Base-by-base conservation (phyloP, 2,797 vertebrate genomes). In the Semaprochilodus insignis region DNA sequence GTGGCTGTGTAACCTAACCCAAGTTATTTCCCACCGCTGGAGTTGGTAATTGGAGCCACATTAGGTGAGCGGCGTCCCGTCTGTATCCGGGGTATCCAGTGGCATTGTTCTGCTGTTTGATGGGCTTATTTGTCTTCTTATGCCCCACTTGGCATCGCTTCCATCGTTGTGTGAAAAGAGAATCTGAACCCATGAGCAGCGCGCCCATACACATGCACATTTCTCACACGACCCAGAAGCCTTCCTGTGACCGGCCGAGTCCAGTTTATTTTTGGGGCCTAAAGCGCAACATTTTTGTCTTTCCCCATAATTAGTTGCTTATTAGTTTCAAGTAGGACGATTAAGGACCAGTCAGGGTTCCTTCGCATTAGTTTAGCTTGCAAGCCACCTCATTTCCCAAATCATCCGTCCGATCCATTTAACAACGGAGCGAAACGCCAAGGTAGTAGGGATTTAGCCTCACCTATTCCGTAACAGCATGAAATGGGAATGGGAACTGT, bases 1-100 rank as follows among this genome's bases (percentile, higher is more conserved):
- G 74, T 88, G 83, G 86, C 83, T 88, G 89, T 86, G 86, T 84
- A 85, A 85, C 79, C 80, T 83, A 81, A 83, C 81, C 25, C 34
- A 83, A 74, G 36, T 79, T 74, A 81, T 80, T 65, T 74, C 66
- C 78, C 75, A 60, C 78, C 62, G 65, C 83, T 67, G 84, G 77
- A 84, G 55, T 74, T 74, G 48, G 69, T 66, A 75, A 69, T 71
- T 60, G 83, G 67, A 71, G 78, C 55, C 36, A 17, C 75, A 62
- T 82, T 80, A 83, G 74, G 77, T 78, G 71, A 83, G 70, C 71
- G 2, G 65, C 48, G 83, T 85, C 77, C 76, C 80, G 85, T 85
- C 87, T 88, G 87, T 70, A 70, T 70, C 72, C 77, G 73, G 81
- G 81, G 69, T 6, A 31, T 6, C 77, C 78, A 73, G 69, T 84